Evolutionary conservation across 2,113 vertebrate species (phyloP), one percentile per base, ranked within the genome.

Genomic region (Peromyscus maniculatus): DNA sequence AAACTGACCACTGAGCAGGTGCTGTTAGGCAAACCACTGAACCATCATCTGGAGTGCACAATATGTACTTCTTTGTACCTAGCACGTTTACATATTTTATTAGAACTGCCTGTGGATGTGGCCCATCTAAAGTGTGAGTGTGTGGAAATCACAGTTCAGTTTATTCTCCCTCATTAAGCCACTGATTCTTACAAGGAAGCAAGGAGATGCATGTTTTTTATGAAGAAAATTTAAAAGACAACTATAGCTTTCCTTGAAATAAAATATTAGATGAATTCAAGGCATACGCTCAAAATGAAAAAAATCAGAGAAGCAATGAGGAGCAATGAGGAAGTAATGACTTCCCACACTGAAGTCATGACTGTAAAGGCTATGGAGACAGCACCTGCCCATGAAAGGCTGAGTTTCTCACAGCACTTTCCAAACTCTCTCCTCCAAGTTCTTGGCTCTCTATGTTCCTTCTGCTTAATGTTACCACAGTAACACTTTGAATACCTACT

Each of bases 201-300:
- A 93, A 79, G 31, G 11, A 92, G 84, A 92, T 39, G 13, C 26
- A 49, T 49, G 6, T 9, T 55, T 82, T 87, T 75, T 19, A 16
- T 57, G 43, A 17, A 74, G 71, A 94, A 75, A 55, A 80, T 93
- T 72, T 67, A n/a, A 39, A 82, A 88, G 62, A 77, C 67, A 74
- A 15, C n/a, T 67, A 36, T 62, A 82, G n/a, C 2, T 66, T 91
- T 87, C 88, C 46, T 71, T 96, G 9, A 96, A 93, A 91, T 31
- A 89, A 79, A 96, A 67, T 94, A 86, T 33, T 92, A n/a, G 33
- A 71, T 67, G 59, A 86, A 93, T 78, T 89, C 55, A 96, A 89
- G 46, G 57, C 72, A 80, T 57, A 57, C 64, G 28, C 12, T 69
- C 22, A 89, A 52, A 77, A 52, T 39, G 5, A 24, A 91, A 64